A percentile compares a stretch with the other conserved stretches of the same genome.
These are phyloP conservation scores for Polylopha cassiicola DNA, from an alignment of 2,888 invertebrate species.

Conservation along the genomic window DNA sequence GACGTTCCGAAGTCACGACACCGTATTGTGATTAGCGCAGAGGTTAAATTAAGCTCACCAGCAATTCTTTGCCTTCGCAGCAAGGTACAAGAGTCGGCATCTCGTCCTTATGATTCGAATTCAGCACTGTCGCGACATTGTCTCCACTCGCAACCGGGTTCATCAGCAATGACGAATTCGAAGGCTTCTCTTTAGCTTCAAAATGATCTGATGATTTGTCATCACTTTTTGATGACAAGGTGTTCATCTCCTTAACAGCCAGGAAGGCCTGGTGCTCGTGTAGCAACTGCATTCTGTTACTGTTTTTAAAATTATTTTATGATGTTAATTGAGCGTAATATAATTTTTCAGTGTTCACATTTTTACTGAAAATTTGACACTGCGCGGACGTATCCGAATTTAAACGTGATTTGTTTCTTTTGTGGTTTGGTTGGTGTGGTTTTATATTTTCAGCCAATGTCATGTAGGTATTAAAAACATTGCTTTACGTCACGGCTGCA, in stretches of 20 bases:
- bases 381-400: slow-evolving; percentile 50
- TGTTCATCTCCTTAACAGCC: slow-evolving; percentile 38
- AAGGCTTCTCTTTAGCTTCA: slow-evolving; percentile 60
- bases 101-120: slow-evolving; percentile 58
- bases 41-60: slow-evolving; percentile 34
- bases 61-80: slow-evolving; percentile 64
- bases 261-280: slow-evolving; percentile 47
- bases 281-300: slow-evolving; percentile 54
- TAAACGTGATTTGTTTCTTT: slow-evolving; percentile 30
- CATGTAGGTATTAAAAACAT: too few relatives aligned
- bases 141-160: slow-evolving; percentile 70
- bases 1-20: not conserved
- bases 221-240: slow-evolving; percentile 34
- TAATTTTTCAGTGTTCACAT: slow-evolving; percentile 46
- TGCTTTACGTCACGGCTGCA: too few relatives aligned
- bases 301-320: slow-evolving; percentile 17
- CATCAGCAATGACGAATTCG: slow-evolving; percentile 56
- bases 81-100: slow-evolving; percentile 61
- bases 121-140: slow-evolving; percentile 55
- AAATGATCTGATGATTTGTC: slow-evolving; percentile 44
- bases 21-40: too few relatives aligned
- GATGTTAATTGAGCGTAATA: slow-evolving; percentile 18
- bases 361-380: slow-evolving; percentile 53
- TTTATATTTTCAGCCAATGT: not conserved
- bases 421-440: not conserved